Percentiles rank a stretch among this genome's conserved stretches.
Evolutionary conservation across 2,113 vertebrate genomes (phyloP).

Genomic region (Leuciscus idus): DNA sequence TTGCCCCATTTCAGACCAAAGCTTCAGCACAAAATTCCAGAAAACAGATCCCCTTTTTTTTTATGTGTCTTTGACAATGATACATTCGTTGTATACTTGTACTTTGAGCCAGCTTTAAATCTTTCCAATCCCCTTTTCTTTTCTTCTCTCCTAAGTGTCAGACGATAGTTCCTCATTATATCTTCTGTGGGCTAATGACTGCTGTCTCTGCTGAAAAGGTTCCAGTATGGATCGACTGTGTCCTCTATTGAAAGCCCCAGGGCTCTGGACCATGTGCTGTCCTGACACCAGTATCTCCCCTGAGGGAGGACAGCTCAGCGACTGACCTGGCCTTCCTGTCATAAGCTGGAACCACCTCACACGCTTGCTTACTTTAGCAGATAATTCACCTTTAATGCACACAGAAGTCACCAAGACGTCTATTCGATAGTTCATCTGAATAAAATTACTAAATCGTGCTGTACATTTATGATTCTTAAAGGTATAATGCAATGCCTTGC

Average conservation of each 20-base stretch:
- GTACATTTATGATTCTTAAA: neutral
- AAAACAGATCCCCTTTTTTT: constrained; percentile 13
- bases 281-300: constrained; percentile 37
- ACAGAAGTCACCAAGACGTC: neutral
- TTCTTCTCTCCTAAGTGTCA: constrained; percentile 19
- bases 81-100: neutral
- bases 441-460: neutral
- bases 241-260: constrained; percentile 39
- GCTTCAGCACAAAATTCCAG: neutral
- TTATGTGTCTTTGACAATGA: constrained; percentile 12
- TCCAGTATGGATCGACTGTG: constrained; percentile 44
- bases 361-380: neutral
- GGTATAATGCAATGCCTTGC: neutral
- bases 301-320: neutral
- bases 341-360: neutral
- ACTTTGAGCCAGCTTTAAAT: neutral
- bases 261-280: constrained; percentile 18
- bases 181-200: constrained; percentile 27
- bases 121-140: neutral
- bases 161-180: constrained; percentile 26
- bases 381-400: neutral
- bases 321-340: constrained; percentile 4
- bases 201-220: constrained; percentile 41
- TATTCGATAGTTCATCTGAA: neutral
- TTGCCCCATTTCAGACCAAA: neutral